A percentile compares a stretch with the other conserved stretches of the same genome.
Evolutionary conservation across 2,113 vertebrate species (phyloP).

Genomic region (Columba livia): DNA sequence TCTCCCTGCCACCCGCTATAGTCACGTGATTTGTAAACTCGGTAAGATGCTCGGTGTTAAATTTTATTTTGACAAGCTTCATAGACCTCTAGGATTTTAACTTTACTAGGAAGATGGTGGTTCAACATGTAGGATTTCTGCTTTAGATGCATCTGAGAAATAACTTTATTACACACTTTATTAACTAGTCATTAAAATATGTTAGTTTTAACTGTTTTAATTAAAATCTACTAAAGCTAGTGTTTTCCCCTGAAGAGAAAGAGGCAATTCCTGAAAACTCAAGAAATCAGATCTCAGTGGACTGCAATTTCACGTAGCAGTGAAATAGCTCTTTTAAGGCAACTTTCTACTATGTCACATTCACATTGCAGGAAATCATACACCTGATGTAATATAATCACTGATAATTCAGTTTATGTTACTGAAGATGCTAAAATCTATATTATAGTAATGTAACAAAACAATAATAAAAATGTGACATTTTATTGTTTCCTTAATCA

Average conservation of each 20-base stretch:
- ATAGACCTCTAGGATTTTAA: background rate
- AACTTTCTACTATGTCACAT: background rate
- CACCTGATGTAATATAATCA: fast-evolving
- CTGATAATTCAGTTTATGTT: background rate
- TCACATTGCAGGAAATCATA: background rate
- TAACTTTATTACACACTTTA: background rate
- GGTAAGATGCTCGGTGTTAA: background rate
- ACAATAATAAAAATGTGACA: background rate
- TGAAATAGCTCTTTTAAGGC: background rate
- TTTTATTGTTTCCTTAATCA: background rate
- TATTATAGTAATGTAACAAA: background rate
- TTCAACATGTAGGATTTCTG: background rate
- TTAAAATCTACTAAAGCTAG: background rate
- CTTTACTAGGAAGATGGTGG: background rate
- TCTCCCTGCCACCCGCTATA: background rate
- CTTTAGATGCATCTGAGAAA: background rate
- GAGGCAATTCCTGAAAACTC: background rate
- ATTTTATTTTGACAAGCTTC: background rate
- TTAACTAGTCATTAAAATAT: conserved; percentile 9
- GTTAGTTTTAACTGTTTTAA: background rate
- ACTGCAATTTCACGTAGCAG: background rate
- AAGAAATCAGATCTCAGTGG: background rate
- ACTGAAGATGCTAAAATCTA: background rate
- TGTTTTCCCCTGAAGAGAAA: background rate
- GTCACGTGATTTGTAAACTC: background rate